Base-by-base conservation (phyloP, 2,797 vertebrate genomes). In the Phataginus tricuspis region DNA sequence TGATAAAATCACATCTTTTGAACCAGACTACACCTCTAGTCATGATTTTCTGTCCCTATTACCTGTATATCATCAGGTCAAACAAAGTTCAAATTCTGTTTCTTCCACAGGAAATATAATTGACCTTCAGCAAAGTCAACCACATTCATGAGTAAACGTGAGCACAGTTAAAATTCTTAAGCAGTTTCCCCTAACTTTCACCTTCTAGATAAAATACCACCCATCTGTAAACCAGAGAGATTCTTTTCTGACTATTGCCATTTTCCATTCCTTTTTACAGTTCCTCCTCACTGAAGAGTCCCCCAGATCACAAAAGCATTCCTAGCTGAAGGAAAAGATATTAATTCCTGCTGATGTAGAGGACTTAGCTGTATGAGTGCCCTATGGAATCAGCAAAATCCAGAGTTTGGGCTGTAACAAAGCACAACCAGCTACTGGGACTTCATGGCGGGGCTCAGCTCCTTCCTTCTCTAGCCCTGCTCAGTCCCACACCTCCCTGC, bases 71-170 rank as follows among this genome's bases (percentile, higher is more conserved):
- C 59, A 89, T 64, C 93, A 77, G n/a, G n/a, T 84, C 31, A 90
- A 90, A 87, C 83, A 27, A 94, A 96, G 29, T 61, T 71, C 39
- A 74, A 91, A 87, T 79, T 71, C 37, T n/a, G 88, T 37, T 53
- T 82, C 61, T 95, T 72, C 13, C 11, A n/a, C 12, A 82, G 42
- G 61, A 91, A 80, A 59, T 80, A 53, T 19, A 91, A 75, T 18
- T 93, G 74, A 77, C 68, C 29, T 91, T 72, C n/a, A 59, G 19
- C 85, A 92, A 93, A 91, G 59, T 85, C 37, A 66, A 45, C n/a
- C n/a, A 13, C n/a, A 29, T 57, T 61, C 74, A 45, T 53, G 31
- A 45, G 15, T 59, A 49, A 89, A 61, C 49, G 34, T 34, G 42
- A 80, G 61, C 18, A 61, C 53, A 85, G n/a, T 74, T 91, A 84